These are phyloP conservation scores for Zeus faber DNA, from an alignment of 2,113 vertebrate species.

Conservation along the genomic window DNA sequence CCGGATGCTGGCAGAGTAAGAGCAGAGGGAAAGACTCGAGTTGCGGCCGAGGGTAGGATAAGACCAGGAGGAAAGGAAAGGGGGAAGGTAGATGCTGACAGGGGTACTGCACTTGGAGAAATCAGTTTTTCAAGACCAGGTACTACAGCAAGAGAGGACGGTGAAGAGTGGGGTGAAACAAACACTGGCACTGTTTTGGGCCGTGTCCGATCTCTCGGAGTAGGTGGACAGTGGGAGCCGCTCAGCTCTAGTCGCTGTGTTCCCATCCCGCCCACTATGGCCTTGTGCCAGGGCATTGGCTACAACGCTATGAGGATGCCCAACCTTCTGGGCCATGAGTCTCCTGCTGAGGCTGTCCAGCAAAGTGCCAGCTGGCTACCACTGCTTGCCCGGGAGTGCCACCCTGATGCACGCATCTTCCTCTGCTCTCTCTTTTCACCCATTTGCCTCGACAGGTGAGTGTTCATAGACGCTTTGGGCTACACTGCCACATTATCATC, in stretches of 20 bases:
- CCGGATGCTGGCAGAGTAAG: constrained; percentile 2
- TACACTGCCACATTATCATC: too few relatives aligned
- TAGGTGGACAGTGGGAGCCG: constrained; percentile 66
- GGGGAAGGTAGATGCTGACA: constrained; percentile 9
- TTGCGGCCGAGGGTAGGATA: constrained; percentile 8
- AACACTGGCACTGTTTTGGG: constrained; percentile 21
- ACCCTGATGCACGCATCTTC: constrained; percentile 81
- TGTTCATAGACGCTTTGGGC: neutral
- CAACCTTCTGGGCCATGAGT: constrained; percentile 82
- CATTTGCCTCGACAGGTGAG: constrained; percentile 84
- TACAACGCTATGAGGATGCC: constrained; percentile 81
- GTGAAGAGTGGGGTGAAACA: constrained; percentile 23
- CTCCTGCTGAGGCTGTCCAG: constrained; percentile 78
- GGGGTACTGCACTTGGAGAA: constrained; percentile 28
- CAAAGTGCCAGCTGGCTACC: constrained; percentile 84
- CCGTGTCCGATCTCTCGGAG: constrained; percentile 31
- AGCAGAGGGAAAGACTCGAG: constrained; percentile 17
- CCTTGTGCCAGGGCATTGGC: constrained; percentile 80
- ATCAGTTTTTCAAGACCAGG: constrained; percentile 9
- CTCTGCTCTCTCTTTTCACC: constrained; percentile 86
- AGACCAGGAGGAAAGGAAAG: constrained; percentile 25
- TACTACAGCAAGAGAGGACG: constrained; percentile 14
- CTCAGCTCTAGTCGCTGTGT: constrained; percentile 73
- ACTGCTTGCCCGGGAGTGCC: constrained; percentile 80
- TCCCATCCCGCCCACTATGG: constrained; percentile 75